Percentiles rank a stretch among this genome's conserved stretches.
Evolutionary conservation across 2,113 vertebrate genomes (phyloP).

Genomic region (Cinclus mexicanus): DNA sequence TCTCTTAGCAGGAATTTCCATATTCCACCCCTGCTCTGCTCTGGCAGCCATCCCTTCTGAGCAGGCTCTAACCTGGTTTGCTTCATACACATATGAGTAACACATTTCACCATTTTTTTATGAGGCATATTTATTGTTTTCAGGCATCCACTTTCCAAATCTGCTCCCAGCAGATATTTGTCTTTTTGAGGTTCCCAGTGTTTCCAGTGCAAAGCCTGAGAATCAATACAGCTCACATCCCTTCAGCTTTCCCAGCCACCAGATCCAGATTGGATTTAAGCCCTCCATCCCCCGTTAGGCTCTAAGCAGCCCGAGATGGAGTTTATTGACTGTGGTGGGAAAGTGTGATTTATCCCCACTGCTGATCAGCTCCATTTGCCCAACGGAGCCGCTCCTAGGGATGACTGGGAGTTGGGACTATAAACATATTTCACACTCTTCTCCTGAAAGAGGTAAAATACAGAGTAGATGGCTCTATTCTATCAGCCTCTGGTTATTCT

Average conservation of each 20-base stretch:
- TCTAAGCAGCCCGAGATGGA: neutral
- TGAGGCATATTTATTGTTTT: slow-evolving; percentile 16
- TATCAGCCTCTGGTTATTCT: neutral
- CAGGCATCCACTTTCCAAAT: neutral
- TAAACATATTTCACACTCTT: slow-evolving; percentile 35
- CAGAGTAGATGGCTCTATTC: neutral
- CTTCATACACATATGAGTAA: neutral
- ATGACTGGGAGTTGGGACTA: neutral
- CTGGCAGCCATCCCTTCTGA: neutral
- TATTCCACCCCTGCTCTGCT: neutral
- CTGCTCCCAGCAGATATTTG: neutral
- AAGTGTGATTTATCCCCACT: neutral
- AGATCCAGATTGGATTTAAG: slow-evolving; percentile 21
- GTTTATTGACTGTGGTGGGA: neutral
- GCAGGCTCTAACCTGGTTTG: slow-evolving; percentile 6
- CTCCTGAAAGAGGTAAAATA: slow-evolving; percentile 23
- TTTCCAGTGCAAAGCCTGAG: neutral
- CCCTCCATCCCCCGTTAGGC: neutral
- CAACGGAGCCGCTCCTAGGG: neutral
- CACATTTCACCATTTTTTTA: slow-evolving; percentile 20
- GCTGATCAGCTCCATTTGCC: slow-evolving; percentile 1
- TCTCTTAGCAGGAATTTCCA: slow-evolving; percentile 35
- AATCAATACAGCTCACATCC: neutral
- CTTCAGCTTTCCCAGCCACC: neutral
- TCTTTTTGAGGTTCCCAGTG: neutral